Percentiles rank a stretch among this genome's conserved stretches.
Conservation (phyloP, 2,113 vertebrate genomes). For the Egretta garzetta region DNA sequence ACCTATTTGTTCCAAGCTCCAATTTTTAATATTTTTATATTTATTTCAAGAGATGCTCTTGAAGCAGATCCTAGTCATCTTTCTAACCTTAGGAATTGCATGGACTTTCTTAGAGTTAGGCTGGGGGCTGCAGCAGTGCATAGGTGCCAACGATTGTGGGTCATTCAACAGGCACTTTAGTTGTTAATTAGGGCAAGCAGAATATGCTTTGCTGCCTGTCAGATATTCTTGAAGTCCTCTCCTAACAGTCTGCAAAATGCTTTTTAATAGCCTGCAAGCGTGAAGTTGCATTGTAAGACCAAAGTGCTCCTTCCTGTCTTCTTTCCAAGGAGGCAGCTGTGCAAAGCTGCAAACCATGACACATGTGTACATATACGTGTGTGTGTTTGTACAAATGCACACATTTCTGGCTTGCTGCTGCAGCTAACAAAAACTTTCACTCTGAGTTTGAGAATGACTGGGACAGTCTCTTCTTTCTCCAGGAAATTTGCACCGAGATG, state of each 20-base stretch:
- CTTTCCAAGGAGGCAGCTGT: neutral
- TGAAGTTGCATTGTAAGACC: neutral
- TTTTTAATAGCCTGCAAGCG: neutral
- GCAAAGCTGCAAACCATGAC: neutral
- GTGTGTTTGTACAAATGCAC: neutral
- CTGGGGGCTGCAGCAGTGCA: neutral
- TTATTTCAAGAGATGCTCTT: neutral
- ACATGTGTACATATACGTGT: accelerated
- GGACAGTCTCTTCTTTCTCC: neutral
- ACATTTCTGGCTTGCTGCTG: neutral
- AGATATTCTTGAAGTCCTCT: neutral
- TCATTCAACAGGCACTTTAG: neutral
- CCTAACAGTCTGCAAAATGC: neutral
- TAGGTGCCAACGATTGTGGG: accelerated
- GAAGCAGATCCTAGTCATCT: neutral
- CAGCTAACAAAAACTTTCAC: neutral
- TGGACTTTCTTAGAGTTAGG: neutral
- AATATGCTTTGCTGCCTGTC: neutral
- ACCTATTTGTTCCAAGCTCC: neutral
- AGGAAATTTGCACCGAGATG: slow-evolving; percentile 98
- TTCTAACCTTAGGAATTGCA: neutral
- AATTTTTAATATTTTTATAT: neutral
- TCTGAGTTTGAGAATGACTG: neutral
- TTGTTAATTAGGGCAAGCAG: neutral
- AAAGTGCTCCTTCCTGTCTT: neutral